Percentiles rank a stretch among this genome's conserved stretches.
phyloP scores from a whole-genome alignment of 1,140 invertebrate species.

The Microplitis mediator region DNA sequence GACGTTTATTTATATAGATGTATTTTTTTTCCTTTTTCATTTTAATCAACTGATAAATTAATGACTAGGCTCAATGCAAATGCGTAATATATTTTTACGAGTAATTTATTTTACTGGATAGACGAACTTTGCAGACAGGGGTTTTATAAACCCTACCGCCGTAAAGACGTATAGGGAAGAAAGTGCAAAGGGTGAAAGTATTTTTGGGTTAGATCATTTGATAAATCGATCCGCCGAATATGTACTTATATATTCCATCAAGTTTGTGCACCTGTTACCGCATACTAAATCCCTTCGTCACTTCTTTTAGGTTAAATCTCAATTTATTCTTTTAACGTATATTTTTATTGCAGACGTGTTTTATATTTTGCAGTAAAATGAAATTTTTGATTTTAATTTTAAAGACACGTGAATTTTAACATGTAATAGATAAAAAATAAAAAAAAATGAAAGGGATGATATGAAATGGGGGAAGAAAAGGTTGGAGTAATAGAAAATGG shows the following conservation, averaged over 20 bases:
- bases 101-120: neutral
- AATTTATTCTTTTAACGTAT: neutral
- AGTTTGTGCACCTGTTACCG: conserved; percentile 42
- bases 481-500: neutral
- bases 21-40: neutral
- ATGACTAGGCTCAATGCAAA: neutral
- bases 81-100: neutral
- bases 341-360: neutral
- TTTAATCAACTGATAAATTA: neutral
- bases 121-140: neutral
- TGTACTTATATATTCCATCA: conserved; percentile 46
- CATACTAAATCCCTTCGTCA: neutral
- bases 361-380: neutral
- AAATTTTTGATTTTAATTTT: neutral
- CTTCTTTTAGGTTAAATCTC: neutral
- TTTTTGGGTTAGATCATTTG: conserved; percentile 36
- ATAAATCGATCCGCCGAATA: conserved; percentile 38
- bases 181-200: neutral
- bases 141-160: neutral
- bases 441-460: too few species aligned
- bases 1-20: neutral
- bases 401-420: neutral
- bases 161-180: neutral
- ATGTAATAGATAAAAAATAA: neutral
- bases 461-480: too few species aligned